Conservation (phyloP, 2,888 invertebrate genomes). For the Aspidiotus destructor region DNA sequence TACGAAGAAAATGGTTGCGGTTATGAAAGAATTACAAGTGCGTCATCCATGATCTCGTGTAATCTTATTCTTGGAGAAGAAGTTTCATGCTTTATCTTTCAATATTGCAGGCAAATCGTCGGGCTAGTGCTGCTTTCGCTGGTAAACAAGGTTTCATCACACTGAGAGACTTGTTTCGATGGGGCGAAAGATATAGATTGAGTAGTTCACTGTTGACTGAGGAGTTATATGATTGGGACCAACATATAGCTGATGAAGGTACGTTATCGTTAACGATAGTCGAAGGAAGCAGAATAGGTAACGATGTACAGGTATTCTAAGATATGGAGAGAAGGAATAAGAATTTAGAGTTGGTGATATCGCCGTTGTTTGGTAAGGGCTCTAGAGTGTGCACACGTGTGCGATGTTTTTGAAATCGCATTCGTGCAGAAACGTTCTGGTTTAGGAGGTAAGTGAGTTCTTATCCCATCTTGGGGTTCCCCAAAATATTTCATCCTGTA, state of each 20-base stretch:
- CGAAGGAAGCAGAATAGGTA: too few relatives aligned
- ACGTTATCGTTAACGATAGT: conserved; percentile 3
- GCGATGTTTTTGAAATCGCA: too few relatives aligned
- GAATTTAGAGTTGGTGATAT: too few relatives aligned
- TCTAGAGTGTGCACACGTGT: too few relatives aligned
- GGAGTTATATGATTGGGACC: conserved; percentile 85
- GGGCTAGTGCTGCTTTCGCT: conserved; percentile 78
- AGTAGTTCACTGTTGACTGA: conserved; percentile 52
- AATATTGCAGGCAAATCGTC: conserved; percentile 51
- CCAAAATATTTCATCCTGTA: too few relatives aligned
- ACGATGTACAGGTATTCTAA: too few relatives aligned
- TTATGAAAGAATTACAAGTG: conserved; percentile 83
- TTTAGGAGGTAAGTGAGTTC: too few relatives aligned
- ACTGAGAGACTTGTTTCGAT: conserved; percentile 85
- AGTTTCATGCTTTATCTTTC: conserved; percentile 10
- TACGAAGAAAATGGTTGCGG: conserved; percentile 78
- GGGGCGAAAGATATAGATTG: conserved; percentile 87
- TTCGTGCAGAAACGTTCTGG: too few relatives aligned
- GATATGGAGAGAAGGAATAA: too few relatives aligned
- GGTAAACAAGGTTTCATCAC: conserved; percentile 89
- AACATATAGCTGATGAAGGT: conserved; percentile 89
- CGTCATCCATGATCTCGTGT: background rate
- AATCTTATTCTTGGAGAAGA: background rate
- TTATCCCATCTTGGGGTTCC: too few relatives aligned
- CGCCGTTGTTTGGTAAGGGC: too few relatives aligned